These are phyloP conservation scores for Gastrophryne carolinensis DNA, from an alignment of 2,797 vertebrate species.

Conservation along the genomic window DNA sequence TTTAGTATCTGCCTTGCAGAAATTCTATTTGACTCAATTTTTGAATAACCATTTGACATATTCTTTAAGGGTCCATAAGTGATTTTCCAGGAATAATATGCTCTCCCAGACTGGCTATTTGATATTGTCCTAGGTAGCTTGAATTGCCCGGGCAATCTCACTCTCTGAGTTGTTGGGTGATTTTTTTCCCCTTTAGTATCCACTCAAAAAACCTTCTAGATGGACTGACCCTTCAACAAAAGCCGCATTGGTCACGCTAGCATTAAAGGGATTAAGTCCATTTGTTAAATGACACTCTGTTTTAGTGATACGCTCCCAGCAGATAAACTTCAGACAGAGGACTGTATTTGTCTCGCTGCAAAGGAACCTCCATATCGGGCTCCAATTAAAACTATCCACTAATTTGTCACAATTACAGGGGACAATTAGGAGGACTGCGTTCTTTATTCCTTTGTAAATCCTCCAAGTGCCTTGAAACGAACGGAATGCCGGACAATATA, in stretches of 20 bases:
- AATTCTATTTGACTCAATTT: too few species aligned
- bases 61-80: too few species aligned
- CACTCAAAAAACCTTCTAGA: background rate
- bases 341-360: slow-evolving; percentile 12
- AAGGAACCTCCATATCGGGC: slow-evolving; percentile 22
- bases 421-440: slow-evolving; percentile 36
- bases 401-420: slow-evolving; percentile 51
- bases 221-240: background rate
- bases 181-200: background rate
- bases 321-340: slow-evolving; percentile 32
- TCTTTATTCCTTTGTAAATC: slow-evolving; percentile 43
- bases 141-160: too few species aligned
- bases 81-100: too few species aligned
- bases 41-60: too few species aligned
- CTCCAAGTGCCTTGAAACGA: slow-evolving; percentile 35
- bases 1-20: too few species aligned
- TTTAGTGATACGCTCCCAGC: background rate
- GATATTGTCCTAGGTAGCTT: too few species aligned
- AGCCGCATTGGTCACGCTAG: background rate
- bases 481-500: slow-evolving; percentile 46
- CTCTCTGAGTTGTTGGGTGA: too few species aligned
- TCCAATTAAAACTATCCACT: slow-evolving; percentile 47
- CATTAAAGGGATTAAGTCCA: slow-evolving; percentile 28
- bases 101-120: too few species aligned
- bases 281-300: slow-evolving; percentile 14